phyloP scores from a whole-genome alignment of 1,140 invertebrate genomes.

The Tetramorium alpestre region DNA sequence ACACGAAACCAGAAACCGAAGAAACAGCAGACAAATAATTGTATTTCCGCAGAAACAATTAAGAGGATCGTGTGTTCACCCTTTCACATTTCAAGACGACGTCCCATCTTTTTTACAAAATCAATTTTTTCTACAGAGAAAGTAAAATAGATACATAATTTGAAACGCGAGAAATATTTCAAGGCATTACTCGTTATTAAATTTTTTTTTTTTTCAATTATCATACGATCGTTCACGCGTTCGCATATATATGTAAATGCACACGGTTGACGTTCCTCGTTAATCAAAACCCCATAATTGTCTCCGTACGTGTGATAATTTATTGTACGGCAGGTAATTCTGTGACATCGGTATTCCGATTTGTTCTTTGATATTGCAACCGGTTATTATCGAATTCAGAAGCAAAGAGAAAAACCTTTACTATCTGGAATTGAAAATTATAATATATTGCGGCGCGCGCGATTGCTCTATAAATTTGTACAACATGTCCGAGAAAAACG shows the following conservation, averaged over 20 bases:
- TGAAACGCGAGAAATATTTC: not conserved
- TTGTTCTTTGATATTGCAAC: slow-evolving; percentile 16
- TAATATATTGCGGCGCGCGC: not conserved
- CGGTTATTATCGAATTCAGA: slow-evolving; percentile 1
- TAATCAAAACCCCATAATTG: not conserved
- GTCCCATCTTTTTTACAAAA: not conserved
- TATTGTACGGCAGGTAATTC: slow-evolving; percentile 26
- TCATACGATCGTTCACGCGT: not conserved
- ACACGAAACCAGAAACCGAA: slow-evolving; percentile 82
- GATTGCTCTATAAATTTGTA: slow-evolving; percentile 29
- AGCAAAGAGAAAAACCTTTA: not conserved
- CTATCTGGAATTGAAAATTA: not conserved
- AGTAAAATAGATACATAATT: not conserved
- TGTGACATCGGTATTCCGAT: slow-evolving; percentile 12
- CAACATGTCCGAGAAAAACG: not conserved
- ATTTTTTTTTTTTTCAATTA: not conserved
- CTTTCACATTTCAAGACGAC: not conserved
- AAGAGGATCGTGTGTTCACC: not conserved
- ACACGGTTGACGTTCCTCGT: not conserved
- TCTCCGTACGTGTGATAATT: slow-evolving; percentile 52
- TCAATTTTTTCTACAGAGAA: not conserved
- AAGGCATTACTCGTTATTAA: not conserved
- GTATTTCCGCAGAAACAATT: slow-evolving; percentile 13
- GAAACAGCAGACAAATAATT: slow-evolving; percentile 75
- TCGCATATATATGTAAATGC: not conserved